Evolutionary conservation across 2,888 invertebrate species (phyloP).

Genomic region (Neocrepidodera transversa): DNA sequence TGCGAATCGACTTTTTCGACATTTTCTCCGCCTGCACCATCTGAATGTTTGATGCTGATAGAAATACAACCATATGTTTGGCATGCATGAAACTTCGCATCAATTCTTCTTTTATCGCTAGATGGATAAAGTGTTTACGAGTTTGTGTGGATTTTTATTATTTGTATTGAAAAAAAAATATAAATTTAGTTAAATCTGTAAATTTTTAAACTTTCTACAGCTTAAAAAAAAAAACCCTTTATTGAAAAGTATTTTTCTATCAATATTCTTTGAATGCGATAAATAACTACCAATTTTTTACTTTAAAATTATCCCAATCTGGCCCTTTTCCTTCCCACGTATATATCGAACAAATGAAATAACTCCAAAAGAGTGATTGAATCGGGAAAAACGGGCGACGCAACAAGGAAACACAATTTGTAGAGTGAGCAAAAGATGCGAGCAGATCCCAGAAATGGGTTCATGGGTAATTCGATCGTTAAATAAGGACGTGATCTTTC

Average conservation of each 20-base stretch:
- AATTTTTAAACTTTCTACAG: too few species aligned
- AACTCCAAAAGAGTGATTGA: slow-evolving; percentile 49
- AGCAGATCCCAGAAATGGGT: slow-evolving; percentile 49
- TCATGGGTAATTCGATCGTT: slow-evolving; percentile 58
- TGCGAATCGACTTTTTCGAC: slow-evolving; percentile 9
- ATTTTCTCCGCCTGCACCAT: not conserved
- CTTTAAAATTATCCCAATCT: slow-evolving; percentile 2
- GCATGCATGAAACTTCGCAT: slow-evolving; percentile 15
- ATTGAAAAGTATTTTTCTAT: too few species aligned
- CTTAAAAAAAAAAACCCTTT: too few species aligned
- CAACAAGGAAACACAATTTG: slow-evolving; percentile 61
- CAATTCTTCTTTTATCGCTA: too few species aligned
- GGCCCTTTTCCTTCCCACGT: not conserved
- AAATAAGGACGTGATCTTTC: slow-evolving; percentile 58
- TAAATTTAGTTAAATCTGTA: too few species aligned
- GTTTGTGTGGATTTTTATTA: too few species aligned
- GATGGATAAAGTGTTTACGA: too few species aligned
- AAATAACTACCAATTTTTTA: slow-evolving; percentile 3
- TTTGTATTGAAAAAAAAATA: too few species aligned
- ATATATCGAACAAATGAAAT: slow-evolving; percentile 20
- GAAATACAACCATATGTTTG: slow-evolving; percentile 2
- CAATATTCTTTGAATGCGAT: not conserved
- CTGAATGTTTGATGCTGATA: slow-evolving; percentile 19
- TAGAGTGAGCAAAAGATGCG: slow-evolving; percentile 56
- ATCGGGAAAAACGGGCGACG: slow-evolving; percentile 54